phyloP scores from a whole-genome alignment of 2,888 invertebrate genomes.

The Nycteola revayana region DNA sequence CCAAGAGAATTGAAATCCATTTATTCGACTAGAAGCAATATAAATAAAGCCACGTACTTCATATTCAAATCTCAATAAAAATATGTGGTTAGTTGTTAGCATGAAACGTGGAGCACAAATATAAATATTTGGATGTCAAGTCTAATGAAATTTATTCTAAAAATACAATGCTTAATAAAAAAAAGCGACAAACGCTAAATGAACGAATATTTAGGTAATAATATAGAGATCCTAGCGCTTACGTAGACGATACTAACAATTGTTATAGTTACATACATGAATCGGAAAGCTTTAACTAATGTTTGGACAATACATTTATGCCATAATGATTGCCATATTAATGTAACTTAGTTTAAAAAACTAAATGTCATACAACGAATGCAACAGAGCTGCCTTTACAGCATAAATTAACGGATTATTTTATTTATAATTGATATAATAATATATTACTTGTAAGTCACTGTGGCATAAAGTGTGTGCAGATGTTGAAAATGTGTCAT shows the following conservation, averaged over 20 bases:
- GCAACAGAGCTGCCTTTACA: slow-evolving; percentile 23
- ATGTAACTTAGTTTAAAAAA: slow-evolving; percentile 43
- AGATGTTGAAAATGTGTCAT: slow-evolving; percentile 14
- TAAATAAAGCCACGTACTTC: no score
- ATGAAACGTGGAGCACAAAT: no score
- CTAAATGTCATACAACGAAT: slow-evolving; percentile 26
- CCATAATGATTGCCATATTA: slow-evolving; percentile 67
- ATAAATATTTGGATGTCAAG: no score
- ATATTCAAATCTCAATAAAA: no score
- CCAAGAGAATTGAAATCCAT: no score
- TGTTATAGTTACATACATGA: slow-evolving; percentile 41
- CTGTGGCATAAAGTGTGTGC: slow-evolving; percentile 19
- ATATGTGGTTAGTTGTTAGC: no score
- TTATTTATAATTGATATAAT: slow-evolving; percentile 40
- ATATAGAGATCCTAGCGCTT: slow-evolving; percentile 34
- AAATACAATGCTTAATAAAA: slow-evolving; percentile 14
- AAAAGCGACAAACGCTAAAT: slow-evolving; percentile 25
- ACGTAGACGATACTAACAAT: slow-evolving; percentile 43
- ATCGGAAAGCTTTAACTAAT: slow-evolving; percentile 68
- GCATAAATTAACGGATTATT: slow-evolving; percentile 27
- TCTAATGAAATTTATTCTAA: no score
- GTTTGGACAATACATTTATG: slow-evolving; percentile 57
- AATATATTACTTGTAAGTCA: slow-evolving; percentile 34
- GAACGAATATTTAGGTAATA: slow-evolving; percentile 20
- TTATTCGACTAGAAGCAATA: no score